Base-by-base conservation (phyloP, 2,888 invertebrate species). In the Lagria hirta region DNA sequence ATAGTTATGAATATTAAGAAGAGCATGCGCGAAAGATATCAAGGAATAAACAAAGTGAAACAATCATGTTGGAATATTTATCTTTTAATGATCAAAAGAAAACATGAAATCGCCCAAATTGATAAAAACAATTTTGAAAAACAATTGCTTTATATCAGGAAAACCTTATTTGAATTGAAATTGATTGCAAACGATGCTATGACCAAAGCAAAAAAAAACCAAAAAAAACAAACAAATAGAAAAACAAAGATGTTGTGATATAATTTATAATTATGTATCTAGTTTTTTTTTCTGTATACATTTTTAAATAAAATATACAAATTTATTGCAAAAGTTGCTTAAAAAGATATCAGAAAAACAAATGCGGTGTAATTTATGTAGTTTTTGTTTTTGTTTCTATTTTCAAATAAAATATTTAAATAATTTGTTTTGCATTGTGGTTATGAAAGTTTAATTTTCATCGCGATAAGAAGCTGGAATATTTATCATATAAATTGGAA, bases 81-180 rank as follows among this genome's bases (percentile, higher is more conserved):
- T 67, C 72, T 75, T 32, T 80, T 81, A 66, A 80, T 83, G 51
- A 80, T 81, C 65, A 73, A 72, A 51, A 76, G 80, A 47, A 82
- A 80, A 51, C 62, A 61, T 16, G 60, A 66, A 20, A 52, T 57
- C 2, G 46, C 65, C 1, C 65, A 66, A 47, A 69, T 79, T 2
- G 65, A 68, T n/a, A 65, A 66, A 4, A 57, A 70, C 0, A 78
- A 83, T 59, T 73, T 79, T 21, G 82, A 83, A 57, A 75, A 77
- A 44, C 83, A 83, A 59, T 67, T 83, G 28, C 73, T 79, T 22
- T 77, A 79, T 26, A 77, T 83, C 24, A 82, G 82, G 73, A 66
- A 78, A 10, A 81, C 81, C 0, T 62, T 83, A 44, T 57, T 75
- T 3, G 82, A 82, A 55, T 20, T 65, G 22, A 44, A 47, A 3